Evolutionary conservation across 2,888 invertebrate species (phyloP).

Genomic region (Stenodema calcarata): DNA sequence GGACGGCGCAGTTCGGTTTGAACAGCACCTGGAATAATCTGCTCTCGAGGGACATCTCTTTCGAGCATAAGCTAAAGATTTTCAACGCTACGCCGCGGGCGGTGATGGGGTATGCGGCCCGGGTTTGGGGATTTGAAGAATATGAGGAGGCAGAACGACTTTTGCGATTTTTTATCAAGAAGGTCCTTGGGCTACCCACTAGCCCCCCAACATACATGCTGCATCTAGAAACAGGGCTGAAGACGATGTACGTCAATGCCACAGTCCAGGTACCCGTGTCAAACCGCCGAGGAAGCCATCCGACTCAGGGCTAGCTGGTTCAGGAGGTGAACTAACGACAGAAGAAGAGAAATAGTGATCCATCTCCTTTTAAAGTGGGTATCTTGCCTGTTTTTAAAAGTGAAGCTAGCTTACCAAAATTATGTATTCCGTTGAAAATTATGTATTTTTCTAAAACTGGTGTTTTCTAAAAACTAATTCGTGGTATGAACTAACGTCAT

Average conservation of each 20-base stretch:
- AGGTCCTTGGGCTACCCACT: not conserved
- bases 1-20: not conserved
- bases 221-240: not conserved
- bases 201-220: slow-evolving; percentile 36
- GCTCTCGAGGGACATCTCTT: not conserved
- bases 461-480: too few relatives aligned
- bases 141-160: slow-evolving; percentile 17
- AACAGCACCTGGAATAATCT: not conserved
- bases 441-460: too few relatives aligned
- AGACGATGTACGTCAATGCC: not conserved
- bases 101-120: slow-evolving; percentile 11
- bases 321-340: too few relatives aligned
- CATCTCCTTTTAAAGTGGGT: too few relatives aligned
- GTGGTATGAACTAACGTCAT: too few relatives aligned
- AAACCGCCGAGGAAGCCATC: too few relatives aligned
- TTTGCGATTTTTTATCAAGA: slow-evolving; percentile 14
- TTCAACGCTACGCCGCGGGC: slow-evolving; percentile 19
- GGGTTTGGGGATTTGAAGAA: slow-evolving; percentile 30
- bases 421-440: too few relatives aligned
- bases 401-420: too few relatives aligned
- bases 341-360: too few relatives aligned
- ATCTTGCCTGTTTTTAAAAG: too few relatives aligned
- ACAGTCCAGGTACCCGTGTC: too few relatives aligned
- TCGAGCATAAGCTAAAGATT: not conserved
- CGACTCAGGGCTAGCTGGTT: too few relatives aligned